Percentiles rank a stretch among this genome's conserved stretches.
Evolutionary conservation across 2,113 vertebrate genomes (phyloP).

Genomic region (Ploceus nigricollis): DNA sequence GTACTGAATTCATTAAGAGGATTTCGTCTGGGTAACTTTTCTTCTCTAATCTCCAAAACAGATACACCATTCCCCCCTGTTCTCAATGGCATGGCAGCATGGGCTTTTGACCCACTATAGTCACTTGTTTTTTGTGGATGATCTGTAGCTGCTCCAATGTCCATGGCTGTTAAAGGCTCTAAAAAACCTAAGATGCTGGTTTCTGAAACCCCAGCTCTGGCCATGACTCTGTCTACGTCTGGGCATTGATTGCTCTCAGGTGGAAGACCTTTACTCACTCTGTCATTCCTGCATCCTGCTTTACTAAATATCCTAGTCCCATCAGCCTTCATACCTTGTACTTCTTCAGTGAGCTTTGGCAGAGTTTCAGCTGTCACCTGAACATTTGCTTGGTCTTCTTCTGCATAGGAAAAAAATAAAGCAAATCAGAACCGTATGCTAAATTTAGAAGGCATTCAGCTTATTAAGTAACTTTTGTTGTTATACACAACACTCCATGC

Average conservation of each 20-base stretch:
- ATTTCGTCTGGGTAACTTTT: background rate
- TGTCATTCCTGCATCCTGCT: slow-evolving; percentile 41
- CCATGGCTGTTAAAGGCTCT: slow-evolving; percentile 35
- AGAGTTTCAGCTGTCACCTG: slow-evolving; percentile 60
- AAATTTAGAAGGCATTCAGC: background rate
- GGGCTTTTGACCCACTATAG: slow-evolving; percentile 16
- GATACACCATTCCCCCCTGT: background rate
- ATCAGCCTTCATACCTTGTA: slow-evolving; percentile 71
- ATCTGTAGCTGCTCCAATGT: slow-evolving; percentile 29
- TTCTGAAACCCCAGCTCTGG: slow-evolving; percentile 58
- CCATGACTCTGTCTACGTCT: slow-evolving; percentile 27
- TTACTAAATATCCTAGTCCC: slow-evolving; percentile 55
- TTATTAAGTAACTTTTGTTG: background rate
- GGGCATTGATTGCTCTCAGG: background rate
- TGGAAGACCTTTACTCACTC: slow-evolving; percentile 53
- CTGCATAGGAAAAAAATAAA: slow-evolving; percentile 46
- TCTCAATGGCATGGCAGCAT: background rate
- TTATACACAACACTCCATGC: background rate
- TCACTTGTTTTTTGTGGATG: slow-evolving; percentile 12
- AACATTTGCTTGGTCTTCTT: slow-evolving; percentile 62
- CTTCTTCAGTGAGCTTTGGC: slow-evolving; percentile 54
- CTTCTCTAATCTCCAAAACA: slow-evolving; percentile 8
- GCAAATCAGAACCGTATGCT: background rate
- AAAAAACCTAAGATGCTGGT: slow-evolving; percentile 21
- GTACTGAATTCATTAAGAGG: slow-evolving; percentile 11